Conservation (phyloP, 1,140 invertebrate genomes). For the Drosophila burlai region DNA sequence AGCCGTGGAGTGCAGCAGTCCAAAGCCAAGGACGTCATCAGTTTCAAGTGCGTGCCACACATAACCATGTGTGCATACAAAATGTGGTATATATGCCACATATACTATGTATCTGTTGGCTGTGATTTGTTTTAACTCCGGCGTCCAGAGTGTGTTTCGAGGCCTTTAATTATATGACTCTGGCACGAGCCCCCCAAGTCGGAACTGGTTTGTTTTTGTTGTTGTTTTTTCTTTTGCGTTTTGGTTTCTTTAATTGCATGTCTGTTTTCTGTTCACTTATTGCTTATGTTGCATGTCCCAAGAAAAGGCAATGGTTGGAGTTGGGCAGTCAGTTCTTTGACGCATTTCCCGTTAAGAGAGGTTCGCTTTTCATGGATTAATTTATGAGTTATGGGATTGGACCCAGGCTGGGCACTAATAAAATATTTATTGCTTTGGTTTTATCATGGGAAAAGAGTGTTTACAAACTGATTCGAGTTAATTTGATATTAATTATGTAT, state of each 20-base stretch:
- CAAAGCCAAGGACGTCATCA: conserved; percentile 78
- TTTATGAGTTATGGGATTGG: conserved; percentile 23
- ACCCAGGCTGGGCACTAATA: conserved; percentile 4
- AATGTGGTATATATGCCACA: conserved; percentile 16
- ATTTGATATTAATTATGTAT: neutral
- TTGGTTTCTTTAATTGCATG: conserved; percentile 40
- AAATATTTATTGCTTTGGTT: conserved; percentile 20
- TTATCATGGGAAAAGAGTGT: neutral
- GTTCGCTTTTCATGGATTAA: conserved; percentile 26
- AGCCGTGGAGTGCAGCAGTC: conserved; percentile 39
- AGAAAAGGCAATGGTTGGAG: conserved; percentile 7
- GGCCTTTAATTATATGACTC: conserved; percentile 47
- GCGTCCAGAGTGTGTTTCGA: conserved; percentile 12
- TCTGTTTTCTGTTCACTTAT: conserved; percentile 27
- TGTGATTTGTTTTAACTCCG: conserved; percentile 42
- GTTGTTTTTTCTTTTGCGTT: conserved; percentile 4
- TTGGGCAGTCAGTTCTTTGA: conserved; percentile 27
- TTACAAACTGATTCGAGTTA: neutral
- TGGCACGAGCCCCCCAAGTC: conserved; percentile 48
- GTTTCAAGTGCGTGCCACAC: conserved; percentile 68
- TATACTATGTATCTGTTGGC: conserved; percentile 9
- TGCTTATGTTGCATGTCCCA: conserved; percentile 37
- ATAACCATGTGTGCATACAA: neutral
- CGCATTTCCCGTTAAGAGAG: conserved; percentile 26
- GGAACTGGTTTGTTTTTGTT: conserved; percentile 3